These are phyloP conservation scores for Elephas maximus DNA, from an alignment of 2,113 vertebrate genomes.

Conservation along the genomic window DNA sequence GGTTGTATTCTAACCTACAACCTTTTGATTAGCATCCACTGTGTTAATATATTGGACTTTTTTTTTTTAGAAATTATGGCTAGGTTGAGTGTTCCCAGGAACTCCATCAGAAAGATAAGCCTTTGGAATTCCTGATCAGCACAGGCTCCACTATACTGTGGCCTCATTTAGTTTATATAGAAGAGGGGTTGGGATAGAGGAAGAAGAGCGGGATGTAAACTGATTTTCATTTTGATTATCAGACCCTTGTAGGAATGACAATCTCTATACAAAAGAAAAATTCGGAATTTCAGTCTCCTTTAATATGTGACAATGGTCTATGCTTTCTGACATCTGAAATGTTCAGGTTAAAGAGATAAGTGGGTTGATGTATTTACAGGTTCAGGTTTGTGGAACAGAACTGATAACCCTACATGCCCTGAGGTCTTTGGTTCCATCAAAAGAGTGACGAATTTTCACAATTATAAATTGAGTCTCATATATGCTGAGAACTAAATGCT, in stretches of 20 bases:
- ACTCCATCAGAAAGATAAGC: background rate
- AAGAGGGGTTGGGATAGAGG: background rate
- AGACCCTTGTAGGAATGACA: background rate
- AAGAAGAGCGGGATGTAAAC: background rate
- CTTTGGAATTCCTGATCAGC: background rate
- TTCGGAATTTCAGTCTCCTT: background rate
- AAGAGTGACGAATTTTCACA: background rate
- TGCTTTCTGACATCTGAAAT: background rate
- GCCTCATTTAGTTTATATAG: background rate
- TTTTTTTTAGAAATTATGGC: background rate
- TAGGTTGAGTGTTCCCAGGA: too few species aligned
- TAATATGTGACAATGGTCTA: background rate
- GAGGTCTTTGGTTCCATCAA: background rate
- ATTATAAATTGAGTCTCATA: background rate
- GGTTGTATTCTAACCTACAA: background rate
- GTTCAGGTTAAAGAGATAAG: background rate
- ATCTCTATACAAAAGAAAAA: background rate
- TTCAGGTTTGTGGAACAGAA: background rate
- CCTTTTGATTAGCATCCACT: background rate
- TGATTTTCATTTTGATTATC: background rate
- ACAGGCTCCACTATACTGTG: accelerated
- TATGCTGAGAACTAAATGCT: background rate
- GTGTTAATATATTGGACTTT: background rate
- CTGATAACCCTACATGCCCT: background rate
- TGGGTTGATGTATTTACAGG: background rate